Base-by-base conservation (phyloP, 2,797 vertebrate species). In the Artibeus lituratus region DNA sequence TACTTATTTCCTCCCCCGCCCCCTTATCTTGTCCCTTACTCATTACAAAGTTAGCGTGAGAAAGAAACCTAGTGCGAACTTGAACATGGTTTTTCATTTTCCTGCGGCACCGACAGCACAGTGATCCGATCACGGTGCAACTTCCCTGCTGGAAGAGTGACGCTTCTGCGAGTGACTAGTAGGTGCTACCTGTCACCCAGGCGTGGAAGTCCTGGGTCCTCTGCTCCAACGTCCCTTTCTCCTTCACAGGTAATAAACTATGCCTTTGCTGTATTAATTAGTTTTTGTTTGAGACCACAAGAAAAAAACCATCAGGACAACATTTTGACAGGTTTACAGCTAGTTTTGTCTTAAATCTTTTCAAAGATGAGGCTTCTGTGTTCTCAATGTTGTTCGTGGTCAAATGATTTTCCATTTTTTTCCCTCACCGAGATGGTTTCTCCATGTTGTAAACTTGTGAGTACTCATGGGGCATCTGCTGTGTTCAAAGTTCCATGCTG, bases 281-380 rank as follows among this genome's bases (percentile, higher is more conserved):
- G 35, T 73, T 82, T 89, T 89, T 97, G 44, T 44, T 93, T 70
- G 69, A 88, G 65, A 94, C 16, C 7, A 57, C 24, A 47, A 74
- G 55, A 55, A 78, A 90, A 85, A 87, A 80, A 3, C 39, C 4
- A 83, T 32, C 42, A 70, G 12, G n/a, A 94, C 87, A 94, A 88
- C 10, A 87, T 49, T 77, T 69, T 59, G n/a, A 14, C 55, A 84
- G 18, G 24, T 76, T 73, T 92, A 47, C 47, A 35, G 39, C 11
- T 67, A 55, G 39, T 69, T 92, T 84, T 84, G 49, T 16, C 77
- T 91, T 78, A 91, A 44, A 72, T 80, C 21, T 62, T 96, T 92
- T 59, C 39, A 84, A 90, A 87, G 81, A 65, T 9, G 26, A 91
- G 91, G 29, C 11, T 59, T 95, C 80, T 62, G 24, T 73, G 92